Evolutionary conservation across 2,797 vertebrate genomes (phyloP).

Genomic region (Meda fulgida): DNA sequence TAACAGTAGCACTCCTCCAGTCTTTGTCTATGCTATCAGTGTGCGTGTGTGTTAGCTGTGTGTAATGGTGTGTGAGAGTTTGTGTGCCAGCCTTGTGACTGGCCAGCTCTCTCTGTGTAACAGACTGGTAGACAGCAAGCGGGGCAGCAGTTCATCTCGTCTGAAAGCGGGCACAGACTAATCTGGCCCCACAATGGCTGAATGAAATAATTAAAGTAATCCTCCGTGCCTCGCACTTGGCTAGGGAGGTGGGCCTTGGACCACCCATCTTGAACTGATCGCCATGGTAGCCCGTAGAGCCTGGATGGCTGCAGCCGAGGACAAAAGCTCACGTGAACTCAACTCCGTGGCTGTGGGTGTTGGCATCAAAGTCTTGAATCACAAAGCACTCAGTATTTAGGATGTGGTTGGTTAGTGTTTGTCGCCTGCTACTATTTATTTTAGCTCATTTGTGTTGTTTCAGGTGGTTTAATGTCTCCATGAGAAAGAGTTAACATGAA

Average conservation of each 20-base stretch:
- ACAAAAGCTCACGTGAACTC: constrained; percentile 42
- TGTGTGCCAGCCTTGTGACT: constrained; percentile 34
- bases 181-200: constrained; percentile 74
- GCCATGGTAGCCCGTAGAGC: constrained; percentile 13
- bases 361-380: constrained; percentile 1
- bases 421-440: background rate
- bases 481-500: background rate
- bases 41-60: constrained; percentile 46
- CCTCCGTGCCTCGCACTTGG: constrained; percentile 64
- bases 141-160: constrained; percentile 54
- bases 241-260: constrained; percentile 37
- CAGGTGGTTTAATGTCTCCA: background rate
- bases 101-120: constrained; percentile 48
- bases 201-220: constrained; percentile 78
- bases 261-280: constrained; percentile 56
- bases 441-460: background rate
- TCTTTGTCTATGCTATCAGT: constrained; percentile 27
- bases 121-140: constrained; percentile 39
- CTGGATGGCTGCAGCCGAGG: constrained; percentile 3
- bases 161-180: constrained; percentile 54
- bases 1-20: background rate
- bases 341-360: background rate
- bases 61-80: constrained; percentile 33
- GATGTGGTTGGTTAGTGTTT: background rate
- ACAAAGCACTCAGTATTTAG: background rate